Evolutionary conservation across 2,113 vertebrate species (phyloP).

Genomic region (Neofelis nebulosa): DNA sequence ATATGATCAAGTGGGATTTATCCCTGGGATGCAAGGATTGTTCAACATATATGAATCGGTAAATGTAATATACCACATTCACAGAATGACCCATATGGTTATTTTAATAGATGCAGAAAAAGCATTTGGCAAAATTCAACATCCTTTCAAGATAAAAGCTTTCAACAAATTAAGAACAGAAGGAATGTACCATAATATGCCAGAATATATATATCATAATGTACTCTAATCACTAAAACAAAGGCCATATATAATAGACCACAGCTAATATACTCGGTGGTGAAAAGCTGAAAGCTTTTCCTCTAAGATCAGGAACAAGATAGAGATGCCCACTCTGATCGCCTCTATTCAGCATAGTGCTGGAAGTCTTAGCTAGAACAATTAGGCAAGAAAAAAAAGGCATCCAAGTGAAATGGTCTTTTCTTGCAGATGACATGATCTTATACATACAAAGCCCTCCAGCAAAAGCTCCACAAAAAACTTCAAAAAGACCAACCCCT

Average conservation of each 20-base stretch:
- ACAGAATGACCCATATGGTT: background rate
- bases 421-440: background rate
- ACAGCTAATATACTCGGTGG: background rate
- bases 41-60: background rate
- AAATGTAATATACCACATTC: background rate
- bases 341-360: background rate
- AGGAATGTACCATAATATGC: background rate
- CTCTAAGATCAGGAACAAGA: background rate
- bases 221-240: background rate
- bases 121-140: background rate
- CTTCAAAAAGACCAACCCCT: background rate
- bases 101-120: background rate
- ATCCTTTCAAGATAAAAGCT: background rate
- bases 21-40: background rate
- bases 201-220: background rate
- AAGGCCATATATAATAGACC: background rate
- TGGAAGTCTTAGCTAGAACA: background rate
- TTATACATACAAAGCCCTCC: background rate
- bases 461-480: background rate
- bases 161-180: background rate
- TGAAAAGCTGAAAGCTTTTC: background rate
- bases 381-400: background rate
- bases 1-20: background rate
- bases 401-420: background rate
- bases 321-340: background rate